These are phyloP conservation scores for Hapalemur alaotrensis DNA, from an alignment of 2,797 vertebrate genomes.

Conservation along the genomic window DNA sequence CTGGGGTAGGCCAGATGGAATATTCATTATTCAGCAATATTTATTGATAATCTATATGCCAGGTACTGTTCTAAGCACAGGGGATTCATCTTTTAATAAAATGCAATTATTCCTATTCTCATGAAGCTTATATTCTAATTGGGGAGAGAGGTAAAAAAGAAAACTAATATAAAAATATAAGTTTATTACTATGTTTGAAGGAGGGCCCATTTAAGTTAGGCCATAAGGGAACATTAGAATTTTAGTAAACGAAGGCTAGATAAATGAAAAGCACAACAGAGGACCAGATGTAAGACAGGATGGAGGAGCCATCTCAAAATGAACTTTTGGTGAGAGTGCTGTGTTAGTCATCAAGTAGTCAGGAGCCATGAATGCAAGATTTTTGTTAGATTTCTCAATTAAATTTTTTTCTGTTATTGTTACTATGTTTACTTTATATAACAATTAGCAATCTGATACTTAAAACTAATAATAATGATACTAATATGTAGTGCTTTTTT, in stretches of 20 bases:
- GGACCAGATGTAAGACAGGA: not conserved
- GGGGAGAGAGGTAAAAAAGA: not conserved
- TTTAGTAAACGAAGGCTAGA: not conserved
- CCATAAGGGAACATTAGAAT: not conserved
- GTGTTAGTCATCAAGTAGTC: not conserved
- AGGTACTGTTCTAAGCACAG: not conserved
- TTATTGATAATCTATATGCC: not conserved
- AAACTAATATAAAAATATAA: not conserved
- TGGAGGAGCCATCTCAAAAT: not conserved
- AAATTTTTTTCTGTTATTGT: not conserved
- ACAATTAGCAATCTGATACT: not conserved
- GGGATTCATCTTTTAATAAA: constrained; percentile 25
- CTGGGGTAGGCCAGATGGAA: not conserved
- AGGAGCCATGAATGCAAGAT: not conserved
- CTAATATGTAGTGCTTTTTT: not conserved
- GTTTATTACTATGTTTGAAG: not conserved
- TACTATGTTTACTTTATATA: not conserved
- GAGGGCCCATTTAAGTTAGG: not conserved
- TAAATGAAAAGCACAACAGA: not conserved
- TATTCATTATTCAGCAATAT: not conserved
- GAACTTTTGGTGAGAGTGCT: not conserved
- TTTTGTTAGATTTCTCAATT: constrained; percentile 17
- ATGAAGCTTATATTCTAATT: constrained; percentile 19
- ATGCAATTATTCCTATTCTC: not conserved
- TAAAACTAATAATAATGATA: not conserved